Evolutionary conservation across 2,113 vertebrate genomes (phyloP), one percentile per base, ranked within the genome.

Genomic region (Hystrix cristata): DNA sequence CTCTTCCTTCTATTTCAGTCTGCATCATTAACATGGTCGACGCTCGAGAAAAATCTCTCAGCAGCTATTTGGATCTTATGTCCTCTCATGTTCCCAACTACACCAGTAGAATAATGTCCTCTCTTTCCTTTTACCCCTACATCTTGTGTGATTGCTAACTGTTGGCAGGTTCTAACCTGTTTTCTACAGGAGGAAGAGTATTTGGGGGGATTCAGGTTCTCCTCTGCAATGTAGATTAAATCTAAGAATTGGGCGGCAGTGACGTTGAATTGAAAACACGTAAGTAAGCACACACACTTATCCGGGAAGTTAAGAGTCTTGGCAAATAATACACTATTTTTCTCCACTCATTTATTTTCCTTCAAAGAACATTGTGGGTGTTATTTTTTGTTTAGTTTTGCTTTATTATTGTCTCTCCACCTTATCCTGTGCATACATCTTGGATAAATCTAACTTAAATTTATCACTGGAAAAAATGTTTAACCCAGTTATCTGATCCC

Each of bases 401-500:
- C 48, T 96, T 95, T 85, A 87, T 95, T 78, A 60, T 92, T 95
- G 87, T 95, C 90, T 96, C 86, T 92, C 90, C 85, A 64, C 69
- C 87, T 92, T 97, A 90, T 67, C 81, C 34, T 92, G 25, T 85
- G 64, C 81, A 95, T 97, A 95, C 87, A 97, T 97, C 96, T 87
- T 86, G 27, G 71, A 79, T 46, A 71, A 97, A 60, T 95, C 83
- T 94, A 95, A 95, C 95, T 90, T 62, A 96, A 92, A 96, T 97
- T 97, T 97, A 95, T 94, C 92, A 87, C 87, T 78, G 31, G 88
- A 23, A 88, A 88, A 96, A 84, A 18, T 87, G 94, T 71, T 69
- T 92, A 96, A 97, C 94, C 93, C 84, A 97, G 97, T 97, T 96
- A 96, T 96, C 69, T 78, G 84, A 79, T 82, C 81, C 92, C 87